Evolutionary conservation across 2,113 vertebrate species (phyloP).

Genomic region (Pongo abelii): DNA sequence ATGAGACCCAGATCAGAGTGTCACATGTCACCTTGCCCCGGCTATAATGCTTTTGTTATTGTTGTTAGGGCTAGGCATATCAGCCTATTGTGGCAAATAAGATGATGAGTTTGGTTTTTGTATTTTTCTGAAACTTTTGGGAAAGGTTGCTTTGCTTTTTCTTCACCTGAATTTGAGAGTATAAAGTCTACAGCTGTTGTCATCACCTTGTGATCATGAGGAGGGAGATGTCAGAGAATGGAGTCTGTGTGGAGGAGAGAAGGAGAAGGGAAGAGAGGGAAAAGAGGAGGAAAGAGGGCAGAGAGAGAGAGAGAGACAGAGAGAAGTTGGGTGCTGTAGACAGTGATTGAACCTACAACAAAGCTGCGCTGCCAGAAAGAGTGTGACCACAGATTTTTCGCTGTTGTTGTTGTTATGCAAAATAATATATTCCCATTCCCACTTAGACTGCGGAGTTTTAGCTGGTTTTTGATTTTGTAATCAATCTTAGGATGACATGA

Average conservation of each 20-base stretch:
- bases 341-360: background rate
- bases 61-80: background rate
- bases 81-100: background rate
- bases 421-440: background rate
- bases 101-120: background rate
- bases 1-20: background rate
- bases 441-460: background rate
- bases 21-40: background rate
- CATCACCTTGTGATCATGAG: background rate
- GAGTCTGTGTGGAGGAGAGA: background rate
- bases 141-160: background rate
- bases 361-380: background rate
- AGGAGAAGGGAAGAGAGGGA: background rate
- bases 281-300: no score
- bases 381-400: background rate
- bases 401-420: background rate
- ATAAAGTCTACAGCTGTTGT: background rate
- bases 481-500: background rate
- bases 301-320: background rate
- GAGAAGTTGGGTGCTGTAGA: background rate
- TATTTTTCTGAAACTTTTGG: background rate
- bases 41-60: background rate
- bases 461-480: background rate
- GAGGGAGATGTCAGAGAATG: background rate
- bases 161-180: background rate